phyloP scores from a whole-genome alignment of 2,888 invertebrate species.

The Chrysolina oricalcia region DNA sequence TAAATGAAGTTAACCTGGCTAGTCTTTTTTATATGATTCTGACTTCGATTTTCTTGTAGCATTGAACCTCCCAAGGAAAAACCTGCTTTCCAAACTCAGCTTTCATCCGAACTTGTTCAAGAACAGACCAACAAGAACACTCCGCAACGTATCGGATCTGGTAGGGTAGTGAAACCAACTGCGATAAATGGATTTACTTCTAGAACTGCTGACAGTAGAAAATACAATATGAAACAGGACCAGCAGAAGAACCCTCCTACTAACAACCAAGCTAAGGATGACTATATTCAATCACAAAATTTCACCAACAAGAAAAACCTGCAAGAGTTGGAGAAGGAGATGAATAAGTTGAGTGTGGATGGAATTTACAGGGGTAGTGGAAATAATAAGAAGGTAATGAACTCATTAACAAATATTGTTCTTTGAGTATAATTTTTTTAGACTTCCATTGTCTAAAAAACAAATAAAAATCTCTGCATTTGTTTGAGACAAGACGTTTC shows the following conservation, averaged over 20 bases:
- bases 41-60: slow-evolving; percentile 25
- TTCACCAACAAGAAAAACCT: slow-evolving; percentile 69
- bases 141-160: slow-evolving; percentile 45
- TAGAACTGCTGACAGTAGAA: slow-evolving; percentile 64
- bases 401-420: slow-evolving; percentile 17
- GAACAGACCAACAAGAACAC: slow-evolving; percentile 45
- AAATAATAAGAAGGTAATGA: slow-evolving; percentile 36
- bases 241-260: slow-evolving; percentile 34
- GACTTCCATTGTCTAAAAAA: no score
- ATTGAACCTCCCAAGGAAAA: slow-evolving; percentile 39
- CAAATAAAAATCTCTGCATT: no score
- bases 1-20: no score
- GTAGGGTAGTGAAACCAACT: slow-evolving; percentile 63
- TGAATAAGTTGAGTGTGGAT: slow-evolving; percentile 64
- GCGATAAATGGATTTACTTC: slow-evolving; percentile 69
- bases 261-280: slow-evolving; percentile 49
- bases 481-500: no score
- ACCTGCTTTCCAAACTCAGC: slow-evolving; percentile 33
- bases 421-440: background rate
- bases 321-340: slow-evolving; percentile 65
- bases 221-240: slow-evolving; percentile 59
- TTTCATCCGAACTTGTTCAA: slow-evolving; percentile 37
- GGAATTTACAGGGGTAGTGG: slow-evolving; percentile 55
- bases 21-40: no score
- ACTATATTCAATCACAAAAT: slow-evolving; percentile 65